A percentile compares a stretch with the other conserved stretches of the same genome.
Evolutionary conservation across 2,888 invertebrate species (phyloP).

Genomic region (Augochlorella aurata): DNA sequence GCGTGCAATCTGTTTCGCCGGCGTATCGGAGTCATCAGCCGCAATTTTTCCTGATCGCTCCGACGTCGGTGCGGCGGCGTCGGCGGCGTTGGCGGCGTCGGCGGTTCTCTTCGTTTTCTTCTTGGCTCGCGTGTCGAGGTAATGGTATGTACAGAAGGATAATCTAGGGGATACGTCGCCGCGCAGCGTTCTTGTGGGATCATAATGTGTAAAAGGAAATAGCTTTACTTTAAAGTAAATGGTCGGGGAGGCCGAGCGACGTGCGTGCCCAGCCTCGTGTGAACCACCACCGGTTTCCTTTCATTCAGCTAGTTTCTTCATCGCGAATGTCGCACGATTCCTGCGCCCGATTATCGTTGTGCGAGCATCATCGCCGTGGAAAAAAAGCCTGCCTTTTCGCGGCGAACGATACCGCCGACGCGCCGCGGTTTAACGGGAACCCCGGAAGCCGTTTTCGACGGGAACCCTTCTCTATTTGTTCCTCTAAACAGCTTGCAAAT

Average conservation of each 20-base stretch:
- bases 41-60: slow-evolving; percentile 55
- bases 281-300: slow-evolving; percentile 79
- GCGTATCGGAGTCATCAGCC: slow-evolving; percentile 38
- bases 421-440: slow-evolving; percentile 27
- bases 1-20: slow-evolving; percentile 16
- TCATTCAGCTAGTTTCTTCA: slow-evolving; percentile 78
- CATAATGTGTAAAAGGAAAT: slow-evolving; percentile 76
- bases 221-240: slow-evolving; percentile 76
- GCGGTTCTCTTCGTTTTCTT: slow-evolving; percentile 31
- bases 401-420: slow-evolving; percentile 20
- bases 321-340: slow-evolving; percentile 78
- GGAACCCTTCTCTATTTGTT: background rate
- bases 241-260: slow-evolving; percentile 62
- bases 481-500: background rate
- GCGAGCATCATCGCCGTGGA: slow-evolving; percentile 60
- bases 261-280: slow-evolving; percentile 70
- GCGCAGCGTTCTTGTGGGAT: slow-evolving; percentile 71
- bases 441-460: slow-evolving; percentile 15
- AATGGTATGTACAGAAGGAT: slow-evolving; percentile 63
- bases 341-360: slow-evolving; percentile 68
- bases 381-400: slow-evolving; percentile 38
- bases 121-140: slow-evolving; percentile 64
- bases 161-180: slow-evolving; percentile 61
- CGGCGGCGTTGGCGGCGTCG: background rate
- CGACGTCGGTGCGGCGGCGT: background rate